These are phyloP conservation scores for Calypte anna DNA, from an alignment of 2,113 vertebrate species.

Conservation along the genomic window DNA sequence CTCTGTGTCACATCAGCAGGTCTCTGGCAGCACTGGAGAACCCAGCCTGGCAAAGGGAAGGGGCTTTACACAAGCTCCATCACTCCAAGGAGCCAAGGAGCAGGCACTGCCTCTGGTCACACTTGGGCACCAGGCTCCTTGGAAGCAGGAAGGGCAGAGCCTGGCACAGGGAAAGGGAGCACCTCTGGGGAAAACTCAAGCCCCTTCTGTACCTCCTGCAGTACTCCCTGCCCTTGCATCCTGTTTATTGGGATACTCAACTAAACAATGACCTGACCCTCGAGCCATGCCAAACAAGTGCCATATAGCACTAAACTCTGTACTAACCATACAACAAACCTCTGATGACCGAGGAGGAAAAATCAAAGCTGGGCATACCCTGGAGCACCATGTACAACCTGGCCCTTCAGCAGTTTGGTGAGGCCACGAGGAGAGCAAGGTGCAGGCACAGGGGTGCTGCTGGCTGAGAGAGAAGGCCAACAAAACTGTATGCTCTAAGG, in stretches of 20 bases:
- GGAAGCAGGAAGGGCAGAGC: neutral
- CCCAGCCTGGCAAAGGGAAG: neutral
- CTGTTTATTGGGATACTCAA: neutral
- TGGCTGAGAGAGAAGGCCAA: constrained; percentile 20
- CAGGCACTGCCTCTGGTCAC: neutral
- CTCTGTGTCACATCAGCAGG: neutral
- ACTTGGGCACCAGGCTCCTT: neutral
- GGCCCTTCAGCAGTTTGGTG: neutral
- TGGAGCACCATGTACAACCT: neutral
- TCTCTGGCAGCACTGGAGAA: neutral
- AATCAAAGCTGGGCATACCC: neutral
- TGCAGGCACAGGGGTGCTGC: neutral
- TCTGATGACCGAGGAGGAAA: rapidly evolving
- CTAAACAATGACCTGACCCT: neutral
- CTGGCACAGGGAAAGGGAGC: rapidly evolving
- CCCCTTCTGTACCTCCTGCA: neutral
- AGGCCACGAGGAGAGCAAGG: neutral
- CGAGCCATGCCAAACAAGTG: neutral
- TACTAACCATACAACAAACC: neutral
- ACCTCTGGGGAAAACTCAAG: neutral
- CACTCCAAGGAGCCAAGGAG: rapidly evolving
- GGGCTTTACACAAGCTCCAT: neutral
- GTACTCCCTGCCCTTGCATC: neutral
- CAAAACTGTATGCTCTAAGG: constrained; percentile 47
- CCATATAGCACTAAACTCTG: neutral